Conservation (phyloP, 2,888 invertebrate genomes). For the Aleiodes alternator region DNA sequence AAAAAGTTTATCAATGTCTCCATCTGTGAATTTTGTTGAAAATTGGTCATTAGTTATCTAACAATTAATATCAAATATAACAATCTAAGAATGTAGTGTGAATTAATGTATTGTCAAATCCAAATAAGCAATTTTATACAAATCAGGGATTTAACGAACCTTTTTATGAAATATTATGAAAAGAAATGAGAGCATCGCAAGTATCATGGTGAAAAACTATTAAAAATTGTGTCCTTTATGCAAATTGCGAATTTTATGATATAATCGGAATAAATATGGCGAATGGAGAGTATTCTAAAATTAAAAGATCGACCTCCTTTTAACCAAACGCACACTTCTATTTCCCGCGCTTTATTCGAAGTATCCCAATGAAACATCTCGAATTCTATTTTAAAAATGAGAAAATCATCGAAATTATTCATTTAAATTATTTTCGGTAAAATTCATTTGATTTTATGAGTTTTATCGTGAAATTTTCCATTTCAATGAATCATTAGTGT, state of each 20-base stretch:
- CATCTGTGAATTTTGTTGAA: neutral
- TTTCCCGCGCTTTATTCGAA: slow-evolving; percentile 37
- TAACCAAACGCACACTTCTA: neutral
- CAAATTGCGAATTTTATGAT: slow-evolving; percentile 15
- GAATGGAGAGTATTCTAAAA: slow-evolving; percentile 36
- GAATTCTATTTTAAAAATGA: neutral
- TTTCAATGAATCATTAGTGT: slow-evolving; percentile 8
- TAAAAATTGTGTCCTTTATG: neutral
- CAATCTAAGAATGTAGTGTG: slow-evolving; percentile 2
- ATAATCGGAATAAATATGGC: slow-evolving; percentile 36
- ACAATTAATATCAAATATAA: slow-evolving; percentile 6
- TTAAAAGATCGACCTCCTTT: slow-evolving; percentile 29
- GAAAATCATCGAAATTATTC: neutral
- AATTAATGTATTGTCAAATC: slow-evolving; percentile 16
- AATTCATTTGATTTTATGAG: neutral
- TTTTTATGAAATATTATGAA: slow-evolving; percentile 38
- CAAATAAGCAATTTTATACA: slow-evolving; percentile 14
- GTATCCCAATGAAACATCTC: neutral
- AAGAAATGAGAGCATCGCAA: slow-evolving; percentile 40
- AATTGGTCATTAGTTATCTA: slow-evolving; percentile 6
- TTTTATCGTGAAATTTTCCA: neutral
- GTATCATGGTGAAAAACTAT: slow-evolving; percentile 30
- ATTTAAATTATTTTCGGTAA: neutral
- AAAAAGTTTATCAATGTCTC: neutral
- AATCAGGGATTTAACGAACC: slow-evolving; percentile 33